Percentiles rank a stretch among this genome's conserved stretches.
Evolutionary conservation across 1,140 invertebrate species (phyloP).

Genomic region (Augochlora pura): DNA sequence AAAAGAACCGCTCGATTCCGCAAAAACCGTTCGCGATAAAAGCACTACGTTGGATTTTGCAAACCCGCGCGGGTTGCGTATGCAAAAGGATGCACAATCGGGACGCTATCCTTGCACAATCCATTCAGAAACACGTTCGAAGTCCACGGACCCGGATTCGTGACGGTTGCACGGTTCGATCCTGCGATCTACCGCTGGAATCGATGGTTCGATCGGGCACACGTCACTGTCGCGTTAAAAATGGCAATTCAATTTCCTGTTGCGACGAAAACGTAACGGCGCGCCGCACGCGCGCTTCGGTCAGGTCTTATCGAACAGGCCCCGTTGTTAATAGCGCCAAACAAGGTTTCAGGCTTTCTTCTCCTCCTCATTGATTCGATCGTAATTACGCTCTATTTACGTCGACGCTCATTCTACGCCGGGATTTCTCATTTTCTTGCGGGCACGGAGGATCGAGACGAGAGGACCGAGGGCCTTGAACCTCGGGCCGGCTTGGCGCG

Average conservation of each 20-base stretch:
- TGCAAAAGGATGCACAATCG: too few species aligned
- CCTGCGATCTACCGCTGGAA: too few species aligned
- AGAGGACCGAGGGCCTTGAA: constrained; percentile 47
- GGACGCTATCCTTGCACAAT: too few species aligned
- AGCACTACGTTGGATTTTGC: too few species aligned
- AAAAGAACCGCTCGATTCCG: neutral
- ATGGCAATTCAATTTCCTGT: constrained; percentile 11
- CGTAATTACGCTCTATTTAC: constrained; percentile 59
- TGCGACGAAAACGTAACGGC: neutral
- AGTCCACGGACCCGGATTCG: too few species aligned
- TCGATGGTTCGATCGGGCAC: too few species aligned
- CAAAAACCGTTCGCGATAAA: too few species aligned
- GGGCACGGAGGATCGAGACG: neutral
- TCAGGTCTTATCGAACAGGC: too few species aligned
- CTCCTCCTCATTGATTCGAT: constrained; percentile 27
- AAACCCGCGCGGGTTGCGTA: too few species aligned
- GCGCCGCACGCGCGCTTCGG: neutral
- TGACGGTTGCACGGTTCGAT: too few species aligned
- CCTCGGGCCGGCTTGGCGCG: constrained; percentile 7
- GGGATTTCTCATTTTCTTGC: constrained; percentile 57
- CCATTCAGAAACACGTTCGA: too few species aligned
- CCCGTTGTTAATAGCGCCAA: constrained; percentile 43
- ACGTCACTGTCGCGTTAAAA: neutral
- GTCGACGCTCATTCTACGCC: constrained; percentile 27
- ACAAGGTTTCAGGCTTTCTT: constrained; percentile 10